Evolutionary conservation across 2,888 invertebrate species (phyloP).

Genomic region (Hartigia nigra): DNA sequence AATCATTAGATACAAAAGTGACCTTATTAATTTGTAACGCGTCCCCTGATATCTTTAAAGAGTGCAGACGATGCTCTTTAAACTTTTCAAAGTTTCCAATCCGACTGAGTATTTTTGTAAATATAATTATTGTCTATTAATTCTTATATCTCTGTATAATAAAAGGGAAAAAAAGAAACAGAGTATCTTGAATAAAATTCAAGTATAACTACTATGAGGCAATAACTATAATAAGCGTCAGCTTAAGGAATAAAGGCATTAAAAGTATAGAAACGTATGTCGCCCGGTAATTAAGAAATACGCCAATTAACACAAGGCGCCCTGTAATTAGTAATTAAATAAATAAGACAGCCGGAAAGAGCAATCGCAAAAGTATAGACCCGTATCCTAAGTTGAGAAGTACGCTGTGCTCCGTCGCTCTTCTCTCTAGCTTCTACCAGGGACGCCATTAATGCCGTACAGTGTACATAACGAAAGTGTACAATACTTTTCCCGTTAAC

Average conservation of each 20-base stretch:
- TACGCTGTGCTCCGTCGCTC: too few relatives aligned
- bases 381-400: neutral
- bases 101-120: neutral
- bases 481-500: neutral
- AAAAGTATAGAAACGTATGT: neutral
- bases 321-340: slow-evolving; percentile 36
- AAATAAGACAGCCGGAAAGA: slow-evolving; percentile 25
- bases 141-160: too few relatives aligned
- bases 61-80: neutral
- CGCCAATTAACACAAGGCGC: slow-evolving; percentile 32
- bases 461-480: too few relatives aligned
- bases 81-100: neutral
- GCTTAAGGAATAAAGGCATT: neutral
- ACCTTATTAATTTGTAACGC: neutral
- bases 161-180: too few relatives aligned
- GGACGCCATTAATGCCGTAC: too few relatives aligned
- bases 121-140: too few relatives aligned
- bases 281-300: slow-evolving; percentile 24
- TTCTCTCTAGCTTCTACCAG: too few relatives aligned
- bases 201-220: too few relatives aligned
- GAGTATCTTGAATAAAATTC: too few relatives aligned
- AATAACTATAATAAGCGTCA: neutral
- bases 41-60: neutral
- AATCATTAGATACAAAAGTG: neutral
- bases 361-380: neutral